These are phyloP conservation scores for Stichodactyla mertensii DNA, from an alignment of 64 coral and sea anemone genomes.

Conservation along the genomic window DNA sequence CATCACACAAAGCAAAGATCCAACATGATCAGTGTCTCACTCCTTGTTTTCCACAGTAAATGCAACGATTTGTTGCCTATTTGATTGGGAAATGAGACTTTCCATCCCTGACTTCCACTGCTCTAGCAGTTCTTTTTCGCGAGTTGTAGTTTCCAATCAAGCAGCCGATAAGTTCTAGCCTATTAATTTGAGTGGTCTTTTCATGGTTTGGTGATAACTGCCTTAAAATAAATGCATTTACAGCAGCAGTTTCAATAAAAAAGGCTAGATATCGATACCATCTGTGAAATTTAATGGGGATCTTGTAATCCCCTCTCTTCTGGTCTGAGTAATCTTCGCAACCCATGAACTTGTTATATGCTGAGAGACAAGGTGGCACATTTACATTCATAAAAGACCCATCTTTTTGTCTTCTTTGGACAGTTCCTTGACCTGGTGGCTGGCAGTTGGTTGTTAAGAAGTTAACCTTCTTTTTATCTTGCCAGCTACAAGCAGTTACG, in stretches of 20 bases:
- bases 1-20: slow-evolving; percentile 23
- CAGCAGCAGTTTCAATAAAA: slow-evolving; percentile 49
- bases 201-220: slow-evolving; percentile 33
- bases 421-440: slow-evolving; percentile 25
- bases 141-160: slow-evolving; percentile 35
- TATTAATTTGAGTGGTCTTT: slow-evolving; percentile 36
- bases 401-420: slow-evolving; percentile 38
- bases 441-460: slow-evolving; percentile 45
- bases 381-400: slow-evolving; percentile 23
- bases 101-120: slow-evolving; percentile 32
- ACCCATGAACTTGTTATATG: slow-evolving; percentile 50
- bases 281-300: slow-evolving; percentile 31
- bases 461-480: slow-evolving; percentile 52
- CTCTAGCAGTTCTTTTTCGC: slow-evolving; percentile 42
- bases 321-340: slow-evolving; percentile 40
- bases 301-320: slow-evolving; percentile 53
- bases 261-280: slow-evolving; percentile 39
- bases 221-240: slow-evolving; percentile 56
- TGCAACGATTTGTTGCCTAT: slow-evolving; percentile 32
- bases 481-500: slow-evolving; percentile 30
- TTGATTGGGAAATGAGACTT: slow-evolving; percentile 53
- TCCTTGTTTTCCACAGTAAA: slow-evolving; percentile 34
- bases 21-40: slow-evolving; percentile 32
- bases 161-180: slow-evolving; percentile 29
- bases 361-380: slow-evolving; percentile 40